These are phyloP conservation scores for Mallotus villosus DNA, from an alignment of 2,797 vertebrate genomes.

Conservation along the genomic window DNA sequence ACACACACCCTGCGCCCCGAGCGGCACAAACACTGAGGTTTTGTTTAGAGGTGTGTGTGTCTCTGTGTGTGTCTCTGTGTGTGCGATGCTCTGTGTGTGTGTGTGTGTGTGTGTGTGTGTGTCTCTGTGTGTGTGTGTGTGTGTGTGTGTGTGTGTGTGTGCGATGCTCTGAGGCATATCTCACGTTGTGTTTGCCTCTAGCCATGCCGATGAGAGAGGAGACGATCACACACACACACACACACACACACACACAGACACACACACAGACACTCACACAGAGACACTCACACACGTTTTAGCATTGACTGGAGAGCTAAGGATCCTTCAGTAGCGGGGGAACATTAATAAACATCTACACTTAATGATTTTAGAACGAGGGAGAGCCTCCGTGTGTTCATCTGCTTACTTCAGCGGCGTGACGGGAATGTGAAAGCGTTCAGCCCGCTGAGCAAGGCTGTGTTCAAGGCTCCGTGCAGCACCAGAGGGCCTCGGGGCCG, in stretches of 20 bases:
- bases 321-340: neutral
- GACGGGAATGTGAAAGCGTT: neutral
- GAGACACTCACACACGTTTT: neutral
- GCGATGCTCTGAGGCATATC: neutral
- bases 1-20: too few relatives aligned
- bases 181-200: neutral
- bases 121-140: neutral
- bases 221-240: neutral
- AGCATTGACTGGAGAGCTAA: neutral
- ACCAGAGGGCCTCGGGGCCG: neutral
- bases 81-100: too few relatives aligned
- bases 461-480: neutral
- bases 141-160: neutral
- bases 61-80: neutral
- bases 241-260: neutral
- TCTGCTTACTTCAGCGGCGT: neutral
- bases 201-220: neutral
- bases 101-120: conserved; percentile 7
- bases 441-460: neutral
- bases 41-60: neutral
- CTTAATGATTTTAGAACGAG: neutral
- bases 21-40: too few relatives aligned
- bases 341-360: neutral
- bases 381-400: neutral
- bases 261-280: neutral